Percentiles rank a stretch among this genome's conserved stretches.
Evolutionary conservation across 2,888 invertebrate genomes (phyloP).

Genomic region (Gryllus longicercus): DNA sequence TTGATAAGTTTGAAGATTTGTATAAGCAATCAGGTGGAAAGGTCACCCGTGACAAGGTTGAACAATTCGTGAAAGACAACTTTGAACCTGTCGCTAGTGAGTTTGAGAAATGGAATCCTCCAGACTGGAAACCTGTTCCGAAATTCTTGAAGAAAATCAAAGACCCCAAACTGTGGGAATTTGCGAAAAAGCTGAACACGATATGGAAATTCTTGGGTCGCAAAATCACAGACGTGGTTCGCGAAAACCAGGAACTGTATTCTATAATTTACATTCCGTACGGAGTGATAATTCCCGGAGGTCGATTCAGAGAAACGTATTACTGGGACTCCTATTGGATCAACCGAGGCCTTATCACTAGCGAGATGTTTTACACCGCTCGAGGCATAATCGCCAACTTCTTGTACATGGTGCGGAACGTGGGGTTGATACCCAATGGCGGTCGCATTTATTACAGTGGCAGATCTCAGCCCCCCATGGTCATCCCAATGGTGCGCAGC

Average conservation of each 20-base stretch:
- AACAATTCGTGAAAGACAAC: slow-evolving; percentile 58
- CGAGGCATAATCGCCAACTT: slow-evolving; percentile 75
- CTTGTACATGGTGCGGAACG: slow-evolving; percentile 60
- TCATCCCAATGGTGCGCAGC: slow-evolving; percentile 66
- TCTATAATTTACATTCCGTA: slow-evolving; percentile 85
- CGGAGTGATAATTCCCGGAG: slow-evolving; percentile 81
- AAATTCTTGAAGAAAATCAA: slow-evolving; percentile 65
- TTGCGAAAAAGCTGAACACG: slow-evolving; percentile 68
- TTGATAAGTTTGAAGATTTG: slow-evolving; percentile 60
- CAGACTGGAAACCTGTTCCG: slow-evolving; percentile 74
- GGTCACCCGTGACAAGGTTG: slow-evolving; percentile 51
- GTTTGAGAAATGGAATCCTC: slow-evolving; percentile 66
- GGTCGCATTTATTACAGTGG: slow-evolving; percentile 73
- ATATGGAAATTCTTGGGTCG: slow-evolving; percentile 74
- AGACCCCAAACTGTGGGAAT: slow-evolving; percentile 65
- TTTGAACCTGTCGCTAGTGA: slow-evolving; percentile 73
- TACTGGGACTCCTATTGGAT: slow-evolving; percentile 91
- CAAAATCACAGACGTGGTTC: slow-evolving; percentile 71
- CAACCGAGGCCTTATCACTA: slow-evolving; percentile 70
- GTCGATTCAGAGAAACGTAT: slow-evolving; percentile 71
- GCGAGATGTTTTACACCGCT: slow-evolving; percentile 70
- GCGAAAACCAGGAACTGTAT: slow-evolving; percentile 65
- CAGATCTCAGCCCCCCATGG: slow-evolving; percentile 67
- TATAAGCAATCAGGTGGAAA: slow-evolving; percentile 57
- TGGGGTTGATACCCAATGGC: slow-evolving; percentile 77